Conservation (phyloP, 2,888 invertebrate genomes). For the Eumerus sabulonum region DNA sequence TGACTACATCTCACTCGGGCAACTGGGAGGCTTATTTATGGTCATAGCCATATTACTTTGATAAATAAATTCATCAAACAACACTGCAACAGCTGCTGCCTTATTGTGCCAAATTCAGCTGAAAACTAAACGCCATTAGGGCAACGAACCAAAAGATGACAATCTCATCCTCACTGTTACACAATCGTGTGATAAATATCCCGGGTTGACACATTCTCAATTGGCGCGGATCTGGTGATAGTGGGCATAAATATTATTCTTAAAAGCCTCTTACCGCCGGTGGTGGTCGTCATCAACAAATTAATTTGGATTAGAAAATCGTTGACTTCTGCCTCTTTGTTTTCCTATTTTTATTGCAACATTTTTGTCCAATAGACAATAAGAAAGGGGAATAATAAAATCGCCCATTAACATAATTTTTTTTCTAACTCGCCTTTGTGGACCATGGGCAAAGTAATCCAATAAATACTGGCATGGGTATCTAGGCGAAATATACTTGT, state of each 20-base stretch:
- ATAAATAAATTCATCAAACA: background rate
- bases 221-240: constrained; percentile 7
- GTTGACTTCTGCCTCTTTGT: constrained; percentile 30
- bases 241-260: constrained; percentile 26
- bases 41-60: background rate
- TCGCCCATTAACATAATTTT: constrained; percentile 23
- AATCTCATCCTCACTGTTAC: background rate
- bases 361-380: too few species aligned
- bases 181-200: constrained; percentile 4
- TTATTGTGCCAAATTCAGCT: background rate
- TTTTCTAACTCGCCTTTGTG: constrained; percentile 7
- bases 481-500: too few species aligned
- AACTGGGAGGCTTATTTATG: background rate
- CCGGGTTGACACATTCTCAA: constrained; percentile 13
- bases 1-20: background rate
- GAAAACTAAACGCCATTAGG: background rate
- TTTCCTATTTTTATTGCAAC: background rate
- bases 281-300: constrained; percentile 41
- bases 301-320: constrained; percentile 50
- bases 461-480: constrained; percentile 36
- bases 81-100: too few species aligned
- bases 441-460: constrained; percentile 14
- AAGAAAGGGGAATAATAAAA: constrained; percentile 4
- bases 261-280: constrained; percentile 24
- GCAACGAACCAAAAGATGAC: constrained; percentile 27